Percentiles rank a stretch among this genome's conserved stretches.
Conservation (phyloP, 2,888 invertebrate species). For the Drosophila villosipedis region DNA sequence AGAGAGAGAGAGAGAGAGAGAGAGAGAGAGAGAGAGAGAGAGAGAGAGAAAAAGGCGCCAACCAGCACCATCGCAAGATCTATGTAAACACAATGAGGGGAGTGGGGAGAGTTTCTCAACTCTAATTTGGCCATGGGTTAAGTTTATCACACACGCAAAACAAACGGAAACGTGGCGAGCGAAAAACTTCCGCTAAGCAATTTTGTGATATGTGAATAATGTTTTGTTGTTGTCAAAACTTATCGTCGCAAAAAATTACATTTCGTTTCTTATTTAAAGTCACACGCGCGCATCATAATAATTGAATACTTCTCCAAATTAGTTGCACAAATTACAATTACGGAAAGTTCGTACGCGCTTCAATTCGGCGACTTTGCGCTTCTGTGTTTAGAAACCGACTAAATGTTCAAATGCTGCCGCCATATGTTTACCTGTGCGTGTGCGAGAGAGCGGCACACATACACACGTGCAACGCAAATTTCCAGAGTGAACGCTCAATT, state of each 20-base stretch:
- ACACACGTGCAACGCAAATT: conserved; percentile 6
- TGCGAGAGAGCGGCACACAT: conserved; percentile 30
- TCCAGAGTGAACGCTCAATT: conserved; percentile 21
- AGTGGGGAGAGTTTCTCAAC: conserved; percentile 15
- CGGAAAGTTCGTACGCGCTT: conserved; percentile 34
- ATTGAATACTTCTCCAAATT: conserved; percentile 35
- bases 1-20: neutral
- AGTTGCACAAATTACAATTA: conserved; percentile 40
- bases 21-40: conserved; percentile 3
- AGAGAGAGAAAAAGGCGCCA: conserved; percentile 44
- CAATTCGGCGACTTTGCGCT: conserved; percentile 29
- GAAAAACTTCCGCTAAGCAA: conserved; percentile 37
- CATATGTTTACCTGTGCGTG: conserved; percentile 21
- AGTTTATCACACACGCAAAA: conserved; percentile 17
- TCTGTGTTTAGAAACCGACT: conserved; percentile 61
- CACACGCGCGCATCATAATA: conserved; percentile 16
- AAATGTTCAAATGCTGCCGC: conserved; percentile 36
- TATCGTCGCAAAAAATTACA: conserved; percentile 7
- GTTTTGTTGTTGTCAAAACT: neutral
- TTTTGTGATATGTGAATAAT: conserved; percentile 30
- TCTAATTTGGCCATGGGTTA: conserved; percentile 52
- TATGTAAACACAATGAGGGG: conserved; percentile 6
- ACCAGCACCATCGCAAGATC: conserved; percentile 30
- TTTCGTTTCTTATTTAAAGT: conserved; percentile 14
- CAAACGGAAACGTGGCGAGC: conserved; percentile 45